These are phyloP conservation scores for Gari tellinella DNA, from an alignment of 2,888 invertebrate species.

Conservation along the genomic window DNA sequence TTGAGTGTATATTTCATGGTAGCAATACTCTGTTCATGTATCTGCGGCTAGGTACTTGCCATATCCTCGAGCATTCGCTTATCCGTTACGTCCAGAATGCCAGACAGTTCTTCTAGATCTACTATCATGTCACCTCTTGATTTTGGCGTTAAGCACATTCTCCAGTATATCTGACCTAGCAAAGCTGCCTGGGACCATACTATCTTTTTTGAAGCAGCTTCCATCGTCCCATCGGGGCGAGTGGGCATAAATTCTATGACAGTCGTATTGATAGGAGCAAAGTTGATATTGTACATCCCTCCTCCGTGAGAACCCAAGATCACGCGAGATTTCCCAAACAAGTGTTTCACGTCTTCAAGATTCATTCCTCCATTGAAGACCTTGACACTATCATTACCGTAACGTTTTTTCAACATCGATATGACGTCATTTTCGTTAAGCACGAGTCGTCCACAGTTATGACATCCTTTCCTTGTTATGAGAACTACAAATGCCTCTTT, in stretches of 20 bases:
- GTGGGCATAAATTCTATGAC: slow-evolving; percentile 40
- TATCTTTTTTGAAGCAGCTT: slow-evolving; percentile 20
- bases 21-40: too few relatives aligned
- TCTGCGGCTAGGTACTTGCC: too few relatives aligned
- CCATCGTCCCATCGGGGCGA: slow-evolving; percentile 6
- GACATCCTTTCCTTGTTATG: slow-evolving; percentile 26
- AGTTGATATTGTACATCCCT: slow-evolving; percentile 28
- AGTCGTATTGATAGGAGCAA: slow-evolving; percentile 15
- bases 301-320: slow-evolving; percentile 28
- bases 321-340: slow-evolving; percentile 20
- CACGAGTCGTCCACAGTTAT: slow-evolving; percentile 20
- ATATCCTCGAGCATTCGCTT: too few relatives aligned
- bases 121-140: slow-evolving; percentile 16
- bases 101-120: slow-evolving; percentile 2
- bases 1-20: too few relatives aligned
- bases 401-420: slow-evolving; percentile 11
- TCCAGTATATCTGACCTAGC: slow-evolving; percentile 26
- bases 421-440: slow-evolving; percentile 13
- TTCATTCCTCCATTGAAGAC: slow-evolving; percentile 12
- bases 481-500: slow-evolving; percentile 8
- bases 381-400: slow-evolving; percentile 8
- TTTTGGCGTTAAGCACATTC: slow-evolving; percentile 2
- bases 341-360: slow-evolving; percentile 4
- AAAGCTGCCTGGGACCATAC: slow-evolving; percentile 25
- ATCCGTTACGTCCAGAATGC: background rate